Base-by-base conservation (phyloP, 2,113 vertebrate species). In the Athene noctua region DNA sequence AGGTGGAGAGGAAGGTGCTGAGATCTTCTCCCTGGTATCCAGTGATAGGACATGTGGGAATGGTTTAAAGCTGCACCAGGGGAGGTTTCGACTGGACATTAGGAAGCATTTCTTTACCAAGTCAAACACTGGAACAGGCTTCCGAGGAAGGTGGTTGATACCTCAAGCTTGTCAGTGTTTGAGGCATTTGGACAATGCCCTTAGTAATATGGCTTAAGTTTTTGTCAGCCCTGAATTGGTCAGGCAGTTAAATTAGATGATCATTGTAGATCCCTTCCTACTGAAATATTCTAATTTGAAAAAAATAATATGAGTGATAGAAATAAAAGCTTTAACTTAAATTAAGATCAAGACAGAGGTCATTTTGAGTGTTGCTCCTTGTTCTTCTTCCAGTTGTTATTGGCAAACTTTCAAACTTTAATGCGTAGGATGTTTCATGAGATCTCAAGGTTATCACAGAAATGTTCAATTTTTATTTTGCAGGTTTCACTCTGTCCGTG, bases 31-130 rank as follows among this genome's bases (percentile, higher is more conserved):
- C 3, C 6, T 8, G 44, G 11, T 38, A 54, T 18, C 38, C 30
- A 63, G 36, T 63, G 38, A 27, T 15, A 54, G 38, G 22, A 63
- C 0, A 0, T 10, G 1, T 74, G 25, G n/a, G n/a, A 70, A 59
- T 27, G 44, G 30, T 38, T 79, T 11, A 17, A 17, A 70, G 36
- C 66, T 82, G 22, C 7, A 2, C 30, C 1, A 47, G 5, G 3
- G 3, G 13, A 40, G 19, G 16, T 49, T 70, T 23, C 44, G 29
- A n/a, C 20, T 59, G 44, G 44, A 74, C 23, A 18, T 44, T 12
- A n/a, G 26, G 71, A 73, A 82, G 23, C 11, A 8, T 73, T 68
- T 65, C 22, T 74, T 54, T 83, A 68, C 55, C 19, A 8, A n/a
- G 7, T 34, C 23, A 65, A 18, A 79, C 38, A 13, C 55, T 83